Conservation (phyloP, 2,888 invertebrate species). For the Augochlorella aurata region DNA sequence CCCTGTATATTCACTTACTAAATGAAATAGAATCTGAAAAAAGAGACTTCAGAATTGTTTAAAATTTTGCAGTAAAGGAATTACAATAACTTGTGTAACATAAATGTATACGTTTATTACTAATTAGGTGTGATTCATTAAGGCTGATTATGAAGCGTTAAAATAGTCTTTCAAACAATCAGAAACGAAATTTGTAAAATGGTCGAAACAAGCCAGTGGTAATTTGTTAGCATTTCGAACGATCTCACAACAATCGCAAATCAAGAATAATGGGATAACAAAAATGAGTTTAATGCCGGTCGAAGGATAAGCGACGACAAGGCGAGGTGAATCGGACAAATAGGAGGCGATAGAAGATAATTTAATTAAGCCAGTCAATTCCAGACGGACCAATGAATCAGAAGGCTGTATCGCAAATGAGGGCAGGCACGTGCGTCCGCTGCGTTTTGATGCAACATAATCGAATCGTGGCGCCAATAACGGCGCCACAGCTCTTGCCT, state of each 20-base stretch:
- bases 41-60: too few species aligned
- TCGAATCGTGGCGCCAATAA: conserved; percentile 58
- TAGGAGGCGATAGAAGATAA: conserved; percentile 5
- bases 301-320: background rate
- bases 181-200: too few species aligned
- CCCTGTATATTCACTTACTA: too few species aligned
- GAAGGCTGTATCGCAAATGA: conserved; percentile 56
- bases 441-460: conserved; percentile 66
- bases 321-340: background rate
- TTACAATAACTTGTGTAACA: too few species aligned
- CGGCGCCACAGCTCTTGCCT: conserved; percentile 21
- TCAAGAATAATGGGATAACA: background rate
- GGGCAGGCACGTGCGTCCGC: conserved; percentile 46
- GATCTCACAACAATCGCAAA: background rate
- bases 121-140: too few species aligned
- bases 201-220: too few species aligned
- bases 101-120: too few species aligned
- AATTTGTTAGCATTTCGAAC: background rate
- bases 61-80: too few species aligned
- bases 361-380: conserved; percentile 28
- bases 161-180: too few species aligned
- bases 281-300: background rate
- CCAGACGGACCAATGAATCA: conserved; percentile 36
- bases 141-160: too few species aligned
- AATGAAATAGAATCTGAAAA: too few species aligned